These are phyloP conservation scores for Accipiter virgatus DNA, from an alignment of 2,113 vertebrate genomes.

Conservation along the genomic window DNA sequence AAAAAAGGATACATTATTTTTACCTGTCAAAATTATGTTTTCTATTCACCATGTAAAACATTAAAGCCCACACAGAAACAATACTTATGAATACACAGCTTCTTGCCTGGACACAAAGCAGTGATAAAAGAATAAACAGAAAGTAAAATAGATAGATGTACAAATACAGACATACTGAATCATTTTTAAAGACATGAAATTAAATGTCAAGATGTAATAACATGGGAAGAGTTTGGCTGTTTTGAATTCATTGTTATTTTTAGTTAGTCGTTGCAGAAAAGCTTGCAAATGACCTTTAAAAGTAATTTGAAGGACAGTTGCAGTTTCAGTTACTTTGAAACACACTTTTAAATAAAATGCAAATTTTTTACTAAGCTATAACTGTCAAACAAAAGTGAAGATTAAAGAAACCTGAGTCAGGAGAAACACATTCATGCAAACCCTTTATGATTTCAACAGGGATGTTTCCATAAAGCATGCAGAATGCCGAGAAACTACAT, in stretches of 20 bases:
- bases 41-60: constrained; percentile 36
- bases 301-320: constrained; percentile 45
- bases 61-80: neutral
- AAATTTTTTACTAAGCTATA: neutral
- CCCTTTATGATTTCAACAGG: neutral
- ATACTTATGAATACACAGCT: neutral
- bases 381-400: neutral
- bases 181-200: constrained; percentile 51
- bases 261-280: constrained; percentile 47
- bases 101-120: neutral
- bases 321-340: constrained; percentile 39
- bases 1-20: constrained; percentile 39
- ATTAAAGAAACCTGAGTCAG: constrained; percentile 5
- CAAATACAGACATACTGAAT: neutral
- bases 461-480: neutral
- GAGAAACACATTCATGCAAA: neutral
- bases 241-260: constrained; percentile 62
- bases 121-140: neutral
- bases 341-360: constrained; percentile 26
- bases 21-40: constrained; percentile 38
- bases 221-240: neutral
- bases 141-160: constrained; percentile 20
- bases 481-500: neutral
- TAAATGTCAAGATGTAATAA: constrained; percentile 70
- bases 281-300: constrained; percentile 68